Evolutionary conservation across 2,888 invertebrate species (phyloP), one percentile per base, ranked within the genome.

Genomic region (Chouioia cunea): DNA sequence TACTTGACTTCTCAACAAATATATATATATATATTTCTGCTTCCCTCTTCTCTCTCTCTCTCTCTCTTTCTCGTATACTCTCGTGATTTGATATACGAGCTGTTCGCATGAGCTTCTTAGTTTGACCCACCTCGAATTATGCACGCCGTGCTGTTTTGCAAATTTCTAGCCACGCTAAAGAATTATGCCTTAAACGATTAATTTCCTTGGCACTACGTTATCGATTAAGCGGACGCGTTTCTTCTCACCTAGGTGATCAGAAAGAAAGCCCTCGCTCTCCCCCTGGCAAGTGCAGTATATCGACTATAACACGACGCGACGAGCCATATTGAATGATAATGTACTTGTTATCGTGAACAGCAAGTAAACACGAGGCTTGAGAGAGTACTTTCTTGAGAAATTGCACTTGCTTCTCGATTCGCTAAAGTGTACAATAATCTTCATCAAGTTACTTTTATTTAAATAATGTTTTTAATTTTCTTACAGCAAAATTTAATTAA

Each of bases 21-120:
- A 47, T 48, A 22, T 23, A 36, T 16, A 50, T 43, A 22, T 27
- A 47, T 43, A 43, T 58, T 50, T 10, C 22, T 43, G n/a, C 16
- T 15, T 16, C 14, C 43, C 20, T 12, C 44, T 10, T 27, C n/a
- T 15, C 12, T 56, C 54, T 53, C 46, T 27, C 27, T 14, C 8
- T 10, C 15, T 12, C 20, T 15, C 27, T 27, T 27, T 10, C 23
- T 8, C 59, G 62, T 70, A 75, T 76, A 77, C 76, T 76, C 80
- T 4, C 43, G 36, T 4, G 77, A 79, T 83, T 84, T 84, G 84
- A 84, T 84, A 82, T 77, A 83, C 83, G 83, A 84, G 81, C 82
- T 80, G 79, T 82, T 83, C 81, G 82, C 83, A 83, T 82, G 82
- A 76, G 78, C 73, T 71, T 67, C 64, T n/a, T 52, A 71, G 53